phyloP scores from a whole-genome alignment of 2,113 vertebrate genomes.

The Pogonocichla stellata region DNA sequence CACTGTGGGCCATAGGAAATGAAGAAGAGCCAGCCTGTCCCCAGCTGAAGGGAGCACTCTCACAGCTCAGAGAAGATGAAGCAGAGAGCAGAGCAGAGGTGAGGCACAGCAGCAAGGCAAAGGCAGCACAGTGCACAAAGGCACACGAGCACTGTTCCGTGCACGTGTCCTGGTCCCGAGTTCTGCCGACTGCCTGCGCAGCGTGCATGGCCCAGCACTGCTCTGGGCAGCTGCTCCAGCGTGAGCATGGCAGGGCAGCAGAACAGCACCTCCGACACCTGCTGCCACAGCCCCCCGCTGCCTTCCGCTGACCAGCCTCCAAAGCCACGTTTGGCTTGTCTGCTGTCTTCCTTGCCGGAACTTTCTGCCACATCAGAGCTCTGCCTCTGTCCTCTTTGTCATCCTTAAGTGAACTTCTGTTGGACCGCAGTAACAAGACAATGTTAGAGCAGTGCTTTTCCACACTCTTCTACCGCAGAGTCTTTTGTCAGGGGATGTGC shows the following conservation, averaged over 20 bases:
- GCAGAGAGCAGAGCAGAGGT: not conserved
- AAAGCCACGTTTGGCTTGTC: not conserved
- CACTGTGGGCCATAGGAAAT: not conserved
- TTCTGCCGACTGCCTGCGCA: accelerated
- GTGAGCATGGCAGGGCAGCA: not conserved
- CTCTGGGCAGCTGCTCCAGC: not conserved
- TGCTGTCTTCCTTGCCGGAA: not conserved
- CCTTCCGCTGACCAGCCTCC: not conserved
- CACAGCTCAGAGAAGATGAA: not conserved
- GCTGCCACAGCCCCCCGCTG: not conserved
- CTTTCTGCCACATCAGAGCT: not conserved
- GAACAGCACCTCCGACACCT: not conserved
- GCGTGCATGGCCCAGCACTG: not conserved
- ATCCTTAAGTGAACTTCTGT: not conserved
- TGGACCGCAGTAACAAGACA: not conserved
- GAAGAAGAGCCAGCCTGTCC: not conserved
- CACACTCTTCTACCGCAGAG: not conserved
- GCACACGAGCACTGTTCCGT: accelerated
- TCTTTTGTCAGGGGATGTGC: not conserved
- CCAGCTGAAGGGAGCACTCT: not conserved
- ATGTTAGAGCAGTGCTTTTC: not conserved
- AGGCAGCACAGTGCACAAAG: not conserved
- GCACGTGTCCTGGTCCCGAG: not conserved
- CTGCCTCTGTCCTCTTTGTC: not conserved
- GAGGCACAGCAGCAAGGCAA: not conserved